These are phyloP conservation scores for Trichacis sp. DNA, from an alignment of 2,888 invertebrate genomes.

Conservation along the genomic window DNA sequence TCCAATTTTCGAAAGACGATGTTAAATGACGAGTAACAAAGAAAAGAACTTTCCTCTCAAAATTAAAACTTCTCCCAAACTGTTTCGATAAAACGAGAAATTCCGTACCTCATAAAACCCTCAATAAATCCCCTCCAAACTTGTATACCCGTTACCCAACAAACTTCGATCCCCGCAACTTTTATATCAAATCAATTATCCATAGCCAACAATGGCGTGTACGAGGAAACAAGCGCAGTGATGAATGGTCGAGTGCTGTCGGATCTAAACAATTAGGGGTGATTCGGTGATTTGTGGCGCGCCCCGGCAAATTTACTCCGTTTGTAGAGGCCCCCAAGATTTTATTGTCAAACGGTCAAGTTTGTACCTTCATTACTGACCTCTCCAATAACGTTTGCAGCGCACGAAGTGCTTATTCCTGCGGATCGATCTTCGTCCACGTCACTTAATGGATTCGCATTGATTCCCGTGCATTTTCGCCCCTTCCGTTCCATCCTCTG, in stretches of 20 bases:
- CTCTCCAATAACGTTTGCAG: not conserved
- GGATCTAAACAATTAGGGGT: conserved; percentile 43
- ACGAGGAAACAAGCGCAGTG: conserved; percentile 2
- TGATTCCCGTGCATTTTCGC: not conserved
- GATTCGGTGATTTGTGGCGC: conserved; percentile 47
- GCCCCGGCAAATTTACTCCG: conserved; percentile 29
- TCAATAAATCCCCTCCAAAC: no score
- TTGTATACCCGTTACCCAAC: no score
- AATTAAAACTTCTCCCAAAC: no score
- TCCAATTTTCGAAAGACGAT: no score
- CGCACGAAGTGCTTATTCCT: not conserved
- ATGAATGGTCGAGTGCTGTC: conserved; percentile 28
- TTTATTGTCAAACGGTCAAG: conserved; percentile 30
- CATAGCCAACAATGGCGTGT: no score
- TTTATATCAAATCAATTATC: no score
- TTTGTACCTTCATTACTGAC: conserved; percentile 30
- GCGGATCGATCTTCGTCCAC: not conserved
- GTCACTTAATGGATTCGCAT: conserved; percentile 1
- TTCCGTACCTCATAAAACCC: no score
- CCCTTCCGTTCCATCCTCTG: not conserved
- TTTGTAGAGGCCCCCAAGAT: conserved; percentile 19
- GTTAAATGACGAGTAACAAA: no score
- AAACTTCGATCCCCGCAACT: no score
- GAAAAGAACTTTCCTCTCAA: no score
- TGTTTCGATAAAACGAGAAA: no score